Conservation (phyloP, 2,888 invertebrate species). For the Drosophila maculinotata region DNA sequence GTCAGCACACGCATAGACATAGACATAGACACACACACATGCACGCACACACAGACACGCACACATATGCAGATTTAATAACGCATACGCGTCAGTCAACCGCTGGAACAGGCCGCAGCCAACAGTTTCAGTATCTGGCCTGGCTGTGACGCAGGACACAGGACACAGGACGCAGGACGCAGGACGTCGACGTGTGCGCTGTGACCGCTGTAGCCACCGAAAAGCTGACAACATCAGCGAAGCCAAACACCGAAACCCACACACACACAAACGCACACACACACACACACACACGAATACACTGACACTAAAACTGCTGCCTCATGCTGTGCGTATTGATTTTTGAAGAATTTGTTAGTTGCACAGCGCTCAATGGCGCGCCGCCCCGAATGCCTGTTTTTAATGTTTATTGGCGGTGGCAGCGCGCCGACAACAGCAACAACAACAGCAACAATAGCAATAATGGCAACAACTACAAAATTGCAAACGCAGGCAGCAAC, state of each 20-base stretch:
- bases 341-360: conserved; percentile 70
- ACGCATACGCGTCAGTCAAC: conserved; percentile 79
- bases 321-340: conserved; percentile 48
- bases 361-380: conserved; percentile 29
- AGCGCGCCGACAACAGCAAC: conserved; percentile 31
- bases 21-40: conserved; percentile 12
- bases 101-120: conserved; percentile 72
- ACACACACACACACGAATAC: conserved; percentile 8
- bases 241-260: conserved; percentile 53
- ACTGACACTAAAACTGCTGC: conserved; percentile 11
- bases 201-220: conserved; percentile 68
- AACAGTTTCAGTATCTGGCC: conserved; percentile 53
- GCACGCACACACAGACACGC: conserved; percentile 3
- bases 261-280: conserved; percentile 15
- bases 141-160: conserved; percentile 29
- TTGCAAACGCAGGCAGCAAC: conserved; percentile 34
- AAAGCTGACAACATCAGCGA: conserved; percentile 72
- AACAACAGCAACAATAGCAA: conserved; percentile 18
- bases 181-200: conserved; percentile 23
- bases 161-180: too few relatives aligned
- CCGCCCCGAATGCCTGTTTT: conserved; percentile 52
- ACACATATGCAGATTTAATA: conserved; percentile 75
- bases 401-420: conserved; percentile 76
- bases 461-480: conserved; percentile 22
- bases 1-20: conserved; percentile 72